Evolutionary conservation across 2,113 vertebrate genomes (phyloP).

Genomic region (Poeciliopsis prolifica): DNA sequence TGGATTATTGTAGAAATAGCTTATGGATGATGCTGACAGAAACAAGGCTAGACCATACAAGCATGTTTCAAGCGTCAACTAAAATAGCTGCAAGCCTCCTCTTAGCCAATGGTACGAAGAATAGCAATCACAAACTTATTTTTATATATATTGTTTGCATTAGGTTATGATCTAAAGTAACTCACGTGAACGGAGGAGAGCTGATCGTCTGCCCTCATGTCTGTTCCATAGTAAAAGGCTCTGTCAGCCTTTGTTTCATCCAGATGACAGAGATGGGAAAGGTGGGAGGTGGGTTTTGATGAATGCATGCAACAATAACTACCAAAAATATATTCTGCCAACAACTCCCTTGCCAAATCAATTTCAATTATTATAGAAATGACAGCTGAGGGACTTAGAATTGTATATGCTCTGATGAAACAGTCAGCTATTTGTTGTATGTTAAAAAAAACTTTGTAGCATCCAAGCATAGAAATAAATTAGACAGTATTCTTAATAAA

Average conservation of each 20-base stretch:
- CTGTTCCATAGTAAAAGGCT: slow-evolving; percentile 28
- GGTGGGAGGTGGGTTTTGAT: slow-evolving; percentile 40
- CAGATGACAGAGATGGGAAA: slow-evolving; percentile 13
- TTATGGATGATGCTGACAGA: no score
- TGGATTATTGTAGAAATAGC: no score
- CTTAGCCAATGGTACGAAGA: no score
- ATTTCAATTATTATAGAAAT: slow-evolving; percentile 7
- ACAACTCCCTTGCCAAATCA: slow-evolving; percentile 30
- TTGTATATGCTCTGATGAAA: neutral
- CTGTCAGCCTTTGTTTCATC: slow-evolving; percentile 20
- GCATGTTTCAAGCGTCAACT: no score
- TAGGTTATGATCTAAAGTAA: slow-evolving; percentile 6
- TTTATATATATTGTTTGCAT: neutral
- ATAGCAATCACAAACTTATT: neutral
- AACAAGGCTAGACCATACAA: no score
- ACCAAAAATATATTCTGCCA: slow-evolving; percentile 26
- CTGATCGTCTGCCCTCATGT: slow-evolving; percentile 39
- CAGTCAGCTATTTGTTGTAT: neutral
- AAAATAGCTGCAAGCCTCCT: no score
- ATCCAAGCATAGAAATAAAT: neutral
- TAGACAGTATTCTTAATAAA: no score
- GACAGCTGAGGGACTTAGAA: neutral
- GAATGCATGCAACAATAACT: slow-evolving; percentile 52
- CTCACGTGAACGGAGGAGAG: slow-evolving; percentile 62
- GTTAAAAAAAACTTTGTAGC: neutral